Evolutionary conservation across 2,888 invertebrate species (phyloP), one percentile per base, ranked within the genome.

Genomic region (Eulithis prunata): DNA sequence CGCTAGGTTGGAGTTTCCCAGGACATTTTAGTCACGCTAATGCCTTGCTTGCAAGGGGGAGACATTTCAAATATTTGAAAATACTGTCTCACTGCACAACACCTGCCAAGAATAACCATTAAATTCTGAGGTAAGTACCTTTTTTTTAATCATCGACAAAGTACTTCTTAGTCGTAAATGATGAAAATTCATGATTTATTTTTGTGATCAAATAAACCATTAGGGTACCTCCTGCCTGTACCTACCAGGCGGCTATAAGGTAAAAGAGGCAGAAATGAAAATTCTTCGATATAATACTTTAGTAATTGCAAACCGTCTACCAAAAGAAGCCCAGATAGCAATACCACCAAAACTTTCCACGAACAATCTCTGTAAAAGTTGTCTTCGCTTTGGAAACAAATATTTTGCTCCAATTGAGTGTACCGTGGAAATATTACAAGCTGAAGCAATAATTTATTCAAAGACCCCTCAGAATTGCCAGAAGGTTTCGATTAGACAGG

Each of bases 1-100:
- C 43, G 13, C n/a, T 28, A 56, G 45, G 47, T 32, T 60, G 55
- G 32, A 52, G 43, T 14, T 63, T 67, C 66, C 63, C 63, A 57
- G 46, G 63, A 28, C 63, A 53, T 46, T 67, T 63, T n/a, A 38
- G 54, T 36, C 60, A 54, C 7, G 46, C 60, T 61, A 46, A 36
- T 51, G 43, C 12, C 52, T 32, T 12, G 36, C 8, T 41, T 38
- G 14, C 62, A 49, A 28, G 43, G 32, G 61, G 49, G 51, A 51
- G 14, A 52, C 32, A 59, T 28, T 58, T 14, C n/a, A 5, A 45
- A 14, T 3, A 14, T 47, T 14, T 47, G 6, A 47, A 47, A 14
- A 13, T 47, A 47, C 47, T 47, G 21, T 49, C 4, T 47, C 47
- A 14, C 4, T 14, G 6, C 7, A 14, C 14, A 14, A 14, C n/a